Evolutionary conservation across 2,888 invertebrate genomes (phyloP).

Genomic region (Drosophila falleni): DNA sequence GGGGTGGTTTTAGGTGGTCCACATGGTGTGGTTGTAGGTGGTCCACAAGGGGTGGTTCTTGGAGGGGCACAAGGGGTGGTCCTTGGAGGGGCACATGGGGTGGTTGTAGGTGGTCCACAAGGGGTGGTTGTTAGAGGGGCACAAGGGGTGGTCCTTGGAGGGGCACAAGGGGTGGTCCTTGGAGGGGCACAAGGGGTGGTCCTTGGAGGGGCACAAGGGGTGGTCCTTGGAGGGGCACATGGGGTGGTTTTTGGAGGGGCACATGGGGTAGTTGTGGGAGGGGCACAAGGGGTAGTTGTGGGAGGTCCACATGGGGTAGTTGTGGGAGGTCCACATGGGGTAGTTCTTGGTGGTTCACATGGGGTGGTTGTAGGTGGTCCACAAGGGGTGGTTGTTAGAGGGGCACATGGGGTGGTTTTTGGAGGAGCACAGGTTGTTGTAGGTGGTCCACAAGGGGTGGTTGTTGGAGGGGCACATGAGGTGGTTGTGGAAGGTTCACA

Average conservation of each 20-base stretch:
- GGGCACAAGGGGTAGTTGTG: slow-evolving; percentile 3
- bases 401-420: slow-evolving; percentile 4
- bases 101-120: neutral
- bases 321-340: neutral
- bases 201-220: neutral
- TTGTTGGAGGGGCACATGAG: slow-evolving; percentile 6
- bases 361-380: neutral
- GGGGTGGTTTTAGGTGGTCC: neutral
- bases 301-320: neutral
- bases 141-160: slow-evolving; percentile 17
- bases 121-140: neutral
- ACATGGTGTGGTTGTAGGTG: neutral
- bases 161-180: slow-evolving; percentile 1
- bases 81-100: neutral
- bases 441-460: neutral
- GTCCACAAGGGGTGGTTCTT: slow-evolving; percentile 2
- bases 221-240: neutral
- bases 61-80: slow-evolving; percentile 19
- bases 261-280: neutral
- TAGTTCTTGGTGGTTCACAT: neutral
- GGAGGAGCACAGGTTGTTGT: neutral
- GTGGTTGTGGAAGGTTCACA: neutral
- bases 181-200: slow-evolving; percentile 3
- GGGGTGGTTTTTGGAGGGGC: neutral
- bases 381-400: neutral